A percentile compares a stretch with the other conserved stretches of the same genome.
These are phyloP conservation scores for Connochaetes taurinus DNA, from an alignment of 2,113 vertebrate genomes.

Conservation along the genomic window DNA sequence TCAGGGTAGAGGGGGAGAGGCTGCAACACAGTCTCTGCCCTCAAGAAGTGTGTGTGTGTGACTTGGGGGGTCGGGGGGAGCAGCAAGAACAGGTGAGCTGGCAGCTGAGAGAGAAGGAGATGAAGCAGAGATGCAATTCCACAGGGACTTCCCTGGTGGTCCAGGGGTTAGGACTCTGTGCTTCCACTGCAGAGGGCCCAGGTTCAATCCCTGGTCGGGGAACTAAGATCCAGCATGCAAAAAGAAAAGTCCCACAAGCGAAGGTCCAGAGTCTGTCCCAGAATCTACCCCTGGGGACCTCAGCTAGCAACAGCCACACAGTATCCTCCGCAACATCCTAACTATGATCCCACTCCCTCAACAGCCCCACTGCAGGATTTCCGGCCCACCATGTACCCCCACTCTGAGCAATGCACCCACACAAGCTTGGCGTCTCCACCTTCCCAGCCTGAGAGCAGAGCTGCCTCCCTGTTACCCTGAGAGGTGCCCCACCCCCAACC, in stretches of 20 bases:
- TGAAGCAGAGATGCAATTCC: neutral
- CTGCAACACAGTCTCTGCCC: neutral
- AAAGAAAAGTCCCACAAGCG: neutral
- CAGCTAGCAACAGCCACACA: neutral
- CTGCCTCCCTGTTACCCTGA: neutral
- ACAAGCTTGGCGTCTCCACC: neutral
- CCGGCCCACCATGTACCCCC: neutral
- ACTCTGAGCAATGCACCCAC: neutral
- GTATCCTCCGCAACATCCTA: neutral
- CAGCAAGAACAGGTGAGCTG: neutral
- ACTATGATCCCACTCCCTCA: no score
- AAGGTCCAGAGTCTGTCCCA: neutral
- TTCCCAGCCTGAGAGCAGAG: neutral
- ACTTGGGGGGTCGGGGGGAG: neutral
- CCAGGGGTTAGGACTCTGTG: neutral
- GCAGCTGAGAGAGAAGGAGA: neutral
- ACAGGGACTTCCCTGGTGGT: neutral
- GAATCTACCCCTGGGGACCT: neutral
- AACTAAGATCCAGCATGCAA: neutral
- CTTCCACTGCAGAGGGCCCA: neutral
- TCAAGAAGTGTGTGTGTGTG: neutral
- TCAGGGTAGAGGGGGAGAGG: neutral
- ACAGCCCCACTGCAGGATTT: neutral
- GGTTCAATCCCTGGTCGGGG: neutral
- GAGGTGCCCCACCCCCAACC: neutral